Conservation (phyloP, 2,888 invertebrate genomes). For the Diadegma fenestrale region DNA sequence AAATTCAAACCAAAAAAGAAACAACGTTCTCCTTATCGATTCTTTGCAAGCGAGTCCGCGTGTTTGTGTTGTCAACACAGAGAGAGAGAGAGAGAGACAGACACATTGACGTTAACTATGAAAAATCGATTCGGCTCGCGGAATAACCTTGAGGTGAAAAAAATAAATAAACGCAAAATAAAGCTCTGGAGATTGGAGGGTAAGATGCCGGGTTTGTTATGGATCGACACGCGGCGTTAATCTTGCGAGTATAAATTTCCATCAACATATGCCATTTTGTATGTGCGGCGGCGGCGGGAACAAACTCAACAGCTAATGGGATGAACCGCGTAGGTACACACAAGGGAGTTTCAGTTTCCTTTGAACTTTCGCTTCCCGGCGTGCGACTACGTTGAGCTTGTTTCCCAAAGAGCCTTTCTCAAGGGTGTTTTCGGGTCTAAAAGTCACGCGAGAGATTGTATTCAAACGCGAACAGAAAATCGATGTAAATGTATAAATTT, state of each 20-base stretch:
- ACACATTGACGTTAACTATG: neutral
- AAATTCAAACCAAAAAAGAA: neutral
- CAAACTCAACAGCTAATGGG: neutral
- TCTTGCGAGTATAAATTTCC: constrained; percentile 31
- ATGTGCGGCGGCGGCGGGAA: neutral
- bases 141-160: constrained; percentile 13
- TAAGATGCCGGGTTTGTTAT: constrained; percentile 32
- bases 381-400: neutral
- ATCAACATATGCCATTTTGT: neutral
- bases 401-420: constrained; percentile 12
- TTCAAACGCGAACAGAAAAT: neutral
- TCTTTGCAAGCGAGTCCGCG: neutral
- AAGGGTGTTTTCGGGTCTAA: constrained; percentile 3
- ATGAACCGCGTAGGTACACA: neutral
- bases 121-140: constrained; percentile 18
- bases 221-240: constrained; percentile 44
- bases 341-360: constrained; percentile 9
- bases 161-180: neutral
- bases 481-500: constrained; percentile 26
- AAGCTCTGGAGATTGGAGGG: neutral
- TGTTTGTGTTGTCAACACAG: neutral
- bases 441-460: constrained; percentile 40
- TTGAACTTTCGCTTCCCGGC: constrained; percentile 25
- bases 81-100: neutral
- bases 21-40: constrained; percentile 10